Percentiles rank a stretch among this genome's conserved stretches.
These are phyloP conservation scores for Herminia tarsipennalis DNA, from an alignment of 2,888 invertebrate species.

Conservation along the genomic window DNA sequence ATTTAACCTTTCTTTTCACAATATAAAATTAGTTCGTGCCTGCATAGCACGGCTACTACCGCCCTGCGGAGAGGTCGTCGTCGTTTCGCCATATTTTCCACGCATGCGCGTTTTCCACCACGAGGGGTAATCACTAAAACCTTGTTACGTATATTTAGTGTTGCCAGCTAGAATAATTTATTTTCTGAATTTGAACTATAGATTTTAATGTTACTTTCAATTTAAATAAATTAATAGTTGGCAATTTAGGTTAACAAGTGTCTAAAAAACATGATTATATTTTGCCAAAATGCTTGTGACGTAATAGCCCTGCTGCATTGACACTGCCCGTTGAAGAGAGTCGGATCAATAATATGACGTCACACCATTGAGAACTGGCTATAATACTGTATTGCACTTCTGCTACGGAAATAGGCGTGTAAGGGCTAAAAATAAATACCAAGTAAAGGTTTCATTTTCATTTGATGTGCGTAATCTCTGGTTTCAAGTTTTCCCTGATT, in stretches of 20 bases:
- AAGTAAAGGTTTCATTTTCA: conserved; percentile 18
- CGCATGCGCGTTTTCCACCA: conserved; percentile 76
- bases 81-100: conserved; percentile 72
- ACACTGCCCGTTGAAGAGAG: conserved; percentile 43
- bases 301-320: conserved; percentile 54
- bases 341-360: conserved; percentile 79
- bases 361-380: conserved; percentile 69
- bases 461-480: conserved; percentile 3
- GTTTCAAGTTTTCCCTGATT: too few relatives aligned
- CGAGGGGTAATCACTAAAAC: conserved; percentile 72
- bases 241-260: not conserved
- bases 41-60: conserved; percentile 50
- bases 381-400: conserved; percentile 52
- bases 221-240: too few relatives aligned
- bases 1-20: not conserved
- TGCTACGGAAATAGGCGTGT: conserved; percentile 41
- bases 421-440: conserved; percentile 38
- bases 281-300: conserved; percentile 40
- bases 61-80: conserved; percentile 74
- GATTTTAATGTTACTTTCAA: not conserved
- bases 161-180: conserved; percentile 44
- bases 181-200: not conserved
- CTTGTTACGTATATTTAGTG: conserved; percentile 50
- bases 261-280: not conserved
- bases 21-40: conserved; percentile 50